phyloP scores from a whole-genome alignment of 2,888 invertebrate genomes.

The Idaea straminata region DNA sequence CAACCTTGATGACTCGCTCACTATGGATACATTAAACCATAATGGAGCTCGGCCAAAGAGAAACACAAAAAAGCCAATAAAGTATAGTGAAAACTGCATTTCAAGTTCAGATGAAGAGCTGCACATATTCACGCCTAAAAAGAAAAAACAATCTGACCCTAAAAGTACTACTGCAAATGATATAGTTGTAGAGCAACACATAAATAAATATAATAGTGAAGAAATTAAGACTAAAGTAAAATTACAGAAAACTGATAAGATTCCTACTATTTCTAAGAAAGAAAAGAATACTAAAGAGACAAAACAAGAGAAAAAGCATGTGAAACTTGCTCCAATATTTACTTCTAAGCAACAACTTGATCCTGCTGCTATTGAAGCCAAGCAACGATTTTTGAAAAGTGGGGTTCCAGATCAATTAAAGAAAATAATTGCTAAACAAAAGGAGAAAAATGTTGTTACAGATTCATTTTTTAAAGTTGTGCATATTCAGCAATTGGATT shows the following conservation, averaged over 20 bases:
- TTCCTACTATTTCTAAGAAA: constrained; percentile 5
- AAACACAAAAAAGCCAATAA: constrained; percentile 59
- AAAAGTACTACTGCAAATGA: background rate
- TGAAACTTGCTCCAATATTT: constrained; percentile 87
- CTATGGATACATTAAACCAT: constrained; percentile 12
- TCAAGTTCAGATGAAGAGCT: constrained; percentile 69
- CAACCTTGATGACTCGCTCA: constrained; percentile 1
- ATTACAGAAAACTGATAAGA: constrained; percentile 9
- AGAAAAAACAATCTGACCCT: constrained; percentile 35
- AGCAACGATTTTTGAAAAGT: constrained; percentile 85
- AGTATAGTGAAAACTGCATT: constrained; percentile 56
- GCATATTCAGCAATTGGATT: constrained; percentile 81
- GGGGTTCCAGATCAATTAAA: constrained; percentile 84
- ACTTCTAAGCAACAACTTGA: constrained; percentile 80
- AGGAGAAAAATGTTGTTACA: constrained; percentile 51
- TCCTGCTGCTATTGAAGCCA: constrained; percentile 81
- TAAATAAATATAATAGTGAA: background rate
- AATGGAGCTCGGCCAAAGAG: constrained; percentile 55
- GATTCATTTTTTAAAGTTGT: constrained; percentile 82
- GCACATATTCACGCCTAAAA: constrained; percentile 69
- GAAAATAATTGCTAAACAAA: constrained; percentile 75
- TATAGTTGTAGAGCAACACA: background rate
- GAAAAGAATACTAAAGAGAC: constrained; percentile 17
- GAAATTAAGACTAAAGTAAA: background rate
- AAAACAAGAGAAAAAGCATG: constrained; percentile 24